Conservation (phyloP, 2,888 invertebrate genomes). For the Oithona nana region DNA sequence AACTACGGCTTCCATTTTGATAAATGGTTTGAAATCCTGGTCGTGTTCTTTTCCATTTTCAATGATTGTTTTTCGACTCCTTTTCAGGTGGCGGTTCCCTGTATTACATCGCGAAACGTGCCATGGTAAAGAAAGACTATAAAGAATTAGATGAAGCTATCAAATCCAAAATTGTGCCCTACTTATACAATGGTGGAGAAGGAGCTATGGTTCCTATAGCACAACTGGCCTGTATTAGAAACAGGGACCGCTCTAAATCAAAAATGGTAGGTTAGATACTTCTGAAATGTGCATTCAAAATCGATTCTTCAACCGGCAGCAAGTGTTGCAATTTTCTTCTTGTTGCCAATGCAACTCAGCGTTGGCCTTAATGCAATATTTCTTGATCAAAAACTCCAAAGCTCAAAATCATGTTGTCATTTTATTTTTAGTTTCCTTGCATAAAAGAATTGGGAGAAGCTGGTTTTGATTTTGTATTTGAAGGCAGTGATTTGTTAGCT, state of each 20-base stretch:
- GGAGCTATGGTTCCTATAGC: slow-evolving; percentile 76
- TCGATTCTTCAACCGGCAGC: too few relatives aligned
- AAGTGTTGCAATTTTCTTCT: too few relatives aligned
- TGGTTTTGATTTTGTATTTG: slow-evolving; percentile 9
- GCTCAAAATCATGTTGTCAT: background rate
- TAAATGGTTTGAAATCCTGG: too few relatives aligned
- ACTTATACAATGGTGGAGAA: slow-evolving; percentile 77
- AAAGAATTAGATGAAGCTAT: slow-evolving; percentile 82
- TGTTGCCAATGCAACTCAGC: too few relatives aligned
- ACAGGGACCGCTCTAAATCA: slow-evolving; percentile 59
- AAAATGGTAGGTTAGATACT: slow-evolving; percentile 40
- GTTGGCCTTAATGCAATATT: too few relatives aligned
- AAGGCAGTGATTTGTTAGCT: slow-evolving; percentile 8
- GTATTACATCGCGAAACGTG: slow-evolving; percentile 77
- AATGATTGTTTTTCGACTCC: too few relatives aligned
- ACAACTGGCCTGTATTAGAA: slow-evolving; percentile 64
- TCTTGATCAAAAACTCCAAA: too few relatives aligned
- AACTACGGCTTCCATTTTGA: too few relatives aligned
- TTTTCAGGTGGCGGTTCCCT: slow-evolving; percentile 58
- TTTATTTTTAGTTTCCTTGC: background rate
- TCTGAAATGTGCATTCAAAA: too few relatives aligned
- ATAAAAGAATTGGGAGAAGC: slow-evolving; percentile 13
- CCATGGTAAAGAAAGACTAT: slow-evolving; percentile 67
- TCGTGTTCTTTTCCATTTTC: too few relatives aligned
- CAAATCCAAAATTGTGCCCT: slow-evolving; percentile 71